Evolutionary conservation across 1,140 invertebrate species (phyloP), one percentile per base, ranked within the genome.

Genomic region (Drosophila orena): DNA sequence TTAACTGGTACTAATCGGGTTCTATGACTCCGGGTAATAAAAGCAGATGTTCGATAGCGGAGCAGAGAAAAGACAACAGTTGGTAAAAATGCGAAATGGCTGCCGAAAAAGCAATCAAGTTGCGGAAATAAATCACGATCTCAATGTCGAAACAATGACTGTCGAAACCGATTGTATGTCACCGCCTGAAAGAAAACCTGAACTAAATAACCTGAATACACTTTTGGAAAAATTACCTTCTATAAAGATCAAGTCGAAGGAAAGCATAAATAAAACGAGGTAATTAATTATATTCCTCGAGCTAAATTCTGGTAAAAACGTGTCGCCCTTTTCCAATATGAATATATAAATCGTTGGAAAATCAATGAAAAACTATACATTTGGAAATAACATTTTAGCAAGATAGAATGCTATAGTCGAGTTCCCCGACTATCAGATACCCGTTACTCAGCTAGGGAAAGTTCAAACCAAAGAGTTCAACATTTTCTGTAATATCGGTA

Each of bases 41-140:
- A 70, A 57, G 35, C 49, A 46, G 61, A 70, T 57, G 50, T 27
- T 50, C 46, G 40, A n/a, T 43, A 24, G 14, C 7, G 22, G 52
- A 27, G 43, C 42, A 17, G 61, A 65, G 58, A 64, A 47, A 64
- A 56, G 54, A 24, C 22, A 10, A 60, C 27, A 24, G n/a, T 65
- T 52, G 14, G 20, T 34, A 43, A 65, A 54, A 42, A 42, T 35
- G 43, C 66, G 20, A 70, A 70, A 55, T 38, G 42, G 40, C 17
- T 37, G 42, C 49, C 43, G 24, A 69, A 70, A 69, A 35, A 49
- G 52, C 34, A 55, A 70, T 24, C 50, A 54, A 47, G n/a, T 40
- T 70, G 52, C 66, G 66, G 66, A 70, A 70, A 70, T 70, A 70
- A 69, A 70, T 70, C 66, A 70, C 66, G 17, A 70, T 35, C 66